phyloP scores from a whole-genome alignment of 23 tunicate species.

The Halocynthia roretzi region DNA sequence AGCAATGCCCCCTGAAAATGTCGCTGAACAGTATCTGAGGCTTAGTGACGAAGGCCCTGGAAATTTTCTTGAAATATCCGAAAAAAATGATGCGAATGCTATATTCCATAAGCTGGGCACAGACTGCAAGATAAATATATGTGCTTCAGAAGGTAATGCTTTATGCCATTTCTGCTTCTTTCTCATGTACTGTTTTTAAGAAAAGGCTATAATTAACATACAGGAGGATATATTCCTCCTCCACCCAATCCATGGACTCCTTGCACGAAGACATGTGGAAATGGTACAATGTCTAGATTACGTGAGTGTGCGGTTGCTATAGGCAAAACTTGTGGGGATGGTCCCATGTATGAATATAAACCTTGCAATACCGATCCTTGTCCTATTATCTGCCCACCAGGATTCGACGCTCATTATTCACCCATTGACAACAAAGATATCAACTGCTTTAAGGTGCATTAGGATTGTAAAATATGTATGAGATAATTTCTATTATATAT shows the following conservation, averaged over 20 bases:
- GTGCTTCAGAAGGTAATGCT: constrained; percentile 2
- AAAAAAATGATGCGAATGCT: constrained; percentile 7
- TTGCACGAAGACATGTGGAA: constrained; percentile 55
- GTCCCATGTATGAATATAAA: constrained; percentile 22
- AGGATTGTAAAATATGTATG: not conserved
- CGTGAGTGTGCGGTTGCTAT: constrained; percentile 48
- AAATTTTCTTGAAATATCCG: constrained; percentile 22
- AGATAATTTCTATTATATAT: not conserved
- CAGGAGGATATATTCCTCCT: not conserved
- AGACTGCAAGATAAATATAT: constrained; percentile 27
- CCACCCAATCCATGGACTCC: not conserved
- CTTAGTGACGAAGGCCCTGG: constrained; percentile 46
- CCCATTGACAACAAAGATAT: constrained; percentile 8
- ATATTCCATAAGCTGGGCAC: constrained; percentile 51
- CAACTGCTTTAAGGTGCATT: constrained; percentile 48
- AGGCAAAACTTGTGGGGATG: constrained; percentile 19
- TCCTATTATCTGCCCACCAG: constrained; percentile 45
- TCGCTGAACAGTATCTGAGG: constrained; percentile 9
- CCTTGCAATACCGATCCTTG: constrained; percentile 65
- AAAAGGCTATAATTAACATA: not conserved
- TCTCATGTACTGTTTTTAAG: not conserved
- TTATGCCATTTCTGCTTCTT: not conserved
- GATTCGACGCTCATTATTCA: constrained; percentile 20
- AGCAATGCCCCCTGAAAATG: constrained; percentile 29
- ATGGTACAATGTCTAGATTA: constrained; percentile 30